Percentiles rank a stretch among this genome's conserved stretches.
phyloP scores from a whole-genome alignment of 2,888 invertebrate species.

The Rosalia funebris region DNA sequence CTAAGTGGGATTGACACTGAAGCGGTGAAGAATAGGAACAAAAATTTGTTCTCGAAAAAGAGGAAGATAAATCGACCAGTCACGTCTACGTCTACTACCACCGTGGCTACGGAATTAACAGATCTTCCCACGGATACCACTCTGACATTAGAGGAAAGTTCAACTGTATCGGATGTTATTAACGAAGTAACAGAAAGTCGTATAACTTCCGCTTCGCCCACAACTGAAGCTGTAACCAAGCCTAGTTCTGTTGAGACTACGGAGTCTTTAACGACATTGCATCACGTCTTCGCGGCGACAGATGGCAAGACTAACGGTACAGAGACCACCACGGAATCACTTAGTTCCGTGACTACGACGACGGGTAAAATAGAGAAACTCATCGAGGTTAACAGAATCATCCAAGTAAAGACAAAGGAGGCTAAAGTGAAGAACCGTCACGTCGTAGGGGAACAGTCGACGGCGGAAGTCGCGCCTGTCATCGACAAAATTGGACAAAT shows the following conservation, averaged over 20 bases:
- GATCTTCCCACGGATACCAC: too few species aligned
- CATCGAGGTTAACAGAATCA: conserved; percentile 75
- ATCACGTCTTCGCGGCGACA: conserved; percentile 66
- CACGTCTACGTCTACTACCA: conserved; percentile 21
- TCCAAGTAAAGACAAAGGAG: conserved; percentile 75
- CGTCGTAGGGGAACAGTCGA: conserved; percentile 60
- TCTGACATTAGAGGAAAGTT: conserved; percentile 20
- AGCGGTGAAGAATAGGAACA: conserved; percentile 67
- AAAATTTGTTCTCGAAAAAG: conserved; percentile 66
- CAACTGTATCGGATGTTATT: not conserved
- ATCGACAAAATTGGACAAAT: conserved; percentile 77
- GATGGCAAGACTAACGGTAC: conserved; percentile 53
- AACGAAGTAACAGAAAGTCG: not conserved
- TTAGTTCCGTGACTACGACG: conserved; percentile 54
- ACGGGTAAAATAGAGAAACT: conserved; percentile 67
- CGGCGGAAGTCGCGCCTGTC: conserved; percentile 71
- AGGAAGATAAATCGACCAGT: conserved; percentile 57
- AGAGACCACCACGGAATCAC: conserved; percentile 57
- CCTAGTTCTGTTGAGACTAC: conserved; percentile 43
- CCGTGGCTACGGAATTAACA: conserved; percentile 24
- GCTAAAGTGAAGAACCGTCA: conserved; percentile 69
- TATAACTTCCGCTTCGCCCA: conserved; percentile 18
- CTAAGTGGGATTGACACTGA: conserved; percentile 63
- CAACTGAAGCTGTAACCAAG: conserved; percentile 29
- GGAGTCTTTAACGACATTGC: conserved; percentile 59